phyloP scores from a whole-genome alignment of 2,113 vertebrate genomes.

The Mormoops blainvillei region DNA sequence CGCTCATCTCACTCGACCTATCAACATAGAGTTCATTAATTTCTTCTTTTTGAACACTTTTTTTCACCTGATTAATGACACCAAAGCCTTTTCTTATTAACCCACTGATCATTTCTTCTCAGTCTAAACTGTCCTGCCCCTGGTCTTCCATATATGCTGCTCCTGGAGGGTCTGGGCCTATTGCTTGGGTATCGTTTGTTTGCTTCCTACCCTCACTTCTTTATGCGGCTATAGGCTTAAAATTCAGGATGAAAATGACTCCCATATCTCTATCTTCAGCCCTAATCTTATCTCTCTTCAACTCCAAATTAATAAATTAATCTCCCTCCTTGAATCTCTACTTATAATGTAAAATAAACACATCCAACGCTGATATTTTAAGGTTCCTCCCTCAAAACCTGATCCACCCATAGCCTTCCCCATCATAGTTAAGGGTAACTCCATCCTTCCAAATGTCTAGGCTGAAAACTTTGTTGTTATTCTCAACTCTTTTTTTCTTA shows the following conservation, averaged over 20 bases:
- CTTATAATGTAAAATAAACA: not conserved
- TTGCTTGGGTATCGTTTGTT: not conserved
- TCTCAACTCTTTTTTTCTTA: not conserved
- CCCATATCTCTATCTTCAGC: not conserved
- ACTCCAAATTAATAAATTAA: not conserved
- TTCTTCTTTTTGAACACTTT: not conserved
- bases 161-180: too few species aligned
- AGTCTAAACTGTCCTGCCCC: not conserved
- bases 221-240: not conserved
- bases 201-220: not conserved
- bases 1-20: not conserved
- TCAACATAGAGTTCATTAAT: not conserved
- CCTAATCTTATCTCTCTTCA: not conserved
- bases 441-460: not conserved
- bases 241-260: not conserved
- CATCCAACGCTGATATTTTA: not conserved
- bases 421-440: not conserved
- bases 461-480: not conserved
- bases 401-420: not conserved
- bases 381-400: not conserved
- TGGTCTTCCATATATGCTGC: not conserved
- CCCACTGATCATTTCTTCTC: not conserved
- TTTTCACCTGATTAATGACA: not conserved
- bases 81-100: not conserved
- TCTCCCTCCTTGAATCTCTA: not conserved